Conservation (phyloP, 2,797 vertebrate species). For the Knipowitschia caucasica region DNA sequence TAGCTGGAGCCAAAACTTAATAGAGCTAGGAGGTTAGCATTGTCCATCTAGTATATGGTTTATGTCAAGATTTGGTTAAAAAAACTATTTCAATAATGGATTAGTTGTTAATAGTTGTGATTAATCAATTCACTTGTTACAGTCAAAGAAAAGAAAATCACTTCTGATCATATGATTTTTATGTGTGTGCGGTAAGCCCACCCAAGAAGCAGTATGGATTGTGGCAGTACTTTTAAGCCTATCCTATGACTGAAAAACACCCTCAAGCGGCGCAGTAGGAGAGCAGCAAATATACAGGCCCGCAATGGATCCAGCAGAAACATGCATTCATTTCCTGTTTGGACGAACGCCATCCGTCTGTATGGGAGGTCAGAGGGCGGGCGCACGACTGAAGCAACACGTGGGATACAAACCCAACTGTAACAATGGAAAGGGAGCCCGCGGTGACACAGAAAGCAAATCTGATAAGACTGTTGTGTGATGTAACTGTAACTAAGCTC, state of each 20-base stretch:
- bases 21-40: no score
- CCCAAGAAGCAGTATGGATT: neutral
- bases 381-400: conserved; percentile 2
- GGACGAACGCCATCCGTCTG: conserved; percentile 54
- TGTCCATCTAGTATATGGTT: no score
- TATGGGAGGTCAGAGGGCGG: conserved; percentile 48
- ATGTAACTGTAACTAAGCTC: conserved; percentile 20
- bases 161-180: no score
- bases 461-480: conserved; percentile 32
- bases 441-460: conserved; percentile 14
- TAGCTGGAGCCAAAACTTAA: no score
- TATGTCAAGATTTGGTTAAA: no score
- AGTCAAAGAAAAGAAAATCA: no score
- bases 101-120: no score
- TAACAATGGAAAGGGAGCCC: neutral
- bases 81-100: no score
- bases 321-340: conserved; percentile 59
- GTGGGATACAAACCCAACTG: conserved; percentile 18
- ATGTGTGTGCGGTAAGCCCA: neutral
- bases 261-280: conserved; percentile 10
- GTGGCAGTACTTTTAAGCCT: no score
- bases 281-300: conserved; percentile 1
- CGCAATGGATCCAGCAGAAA: conserved; percentile 29
- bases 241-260: conserved; percentile 34
- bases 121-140: no score